A percentile compares a stretch with the other conserved stretches of the same genome.
phyloP scores from a whole-genome alignment of 2,888 invertebrate species.

The Amblyteles armatorius region DNA sequence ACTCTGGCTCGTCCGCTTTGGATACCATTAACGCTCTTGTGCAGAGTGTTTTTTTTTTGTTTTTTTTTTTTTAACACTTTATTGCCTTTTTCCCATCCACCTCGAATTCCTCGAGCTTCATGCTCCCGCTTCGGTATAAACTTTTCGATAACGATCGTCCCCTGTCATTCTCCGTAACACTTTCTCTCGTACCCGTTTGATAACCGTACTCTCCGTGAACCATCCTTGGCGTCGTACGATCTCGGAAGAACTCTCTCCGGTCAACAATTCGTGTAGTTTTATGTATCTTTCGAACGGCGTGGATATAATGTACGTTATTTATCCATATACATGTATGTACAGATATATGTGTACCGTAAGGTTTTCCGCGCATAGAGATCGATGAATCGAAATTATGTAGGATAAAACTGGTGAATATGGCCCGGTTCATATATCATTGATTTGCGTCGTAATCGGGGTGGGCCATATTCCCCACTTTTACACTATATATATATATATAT shows the following conservation, averaged over 20 bases:
- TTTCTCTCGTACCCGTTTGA: not conserved
- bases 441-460: no score
- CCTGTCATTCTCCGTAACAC: not conserved
- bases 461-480: no score
- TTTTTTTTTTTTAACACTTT: not conserved
- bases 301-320: not conserved
- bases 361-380: not conserved
- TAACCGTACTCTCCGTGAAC: not conserved
- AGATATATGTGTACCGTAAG: not conserved
- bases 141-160: slow-evolving; percentile 1
- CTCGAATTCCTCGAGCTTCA: not conserved
- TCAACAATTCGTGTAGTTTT: not conserved
- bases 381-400: not conserved
- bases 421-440: no score
- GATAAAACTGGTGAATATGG: no score
- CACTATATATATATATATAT: not conserved
- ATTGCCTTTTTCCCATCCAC: not conserved
- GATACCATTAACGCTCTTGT: not conserved
- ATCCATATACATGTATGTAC: not conserved
- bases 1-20: not conserved
- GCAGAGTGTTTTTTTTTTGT: not conserved
- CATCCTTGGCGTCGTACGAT: not conserved
- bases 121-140: not conserved
- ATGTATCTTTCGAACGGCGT: not conserved
- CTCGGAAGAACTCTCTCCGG: not conserved